phyloP scores from a whole-genome alignment of 64 coral and sea anemone species.

The Exaiptasia diaphana region DNA sequence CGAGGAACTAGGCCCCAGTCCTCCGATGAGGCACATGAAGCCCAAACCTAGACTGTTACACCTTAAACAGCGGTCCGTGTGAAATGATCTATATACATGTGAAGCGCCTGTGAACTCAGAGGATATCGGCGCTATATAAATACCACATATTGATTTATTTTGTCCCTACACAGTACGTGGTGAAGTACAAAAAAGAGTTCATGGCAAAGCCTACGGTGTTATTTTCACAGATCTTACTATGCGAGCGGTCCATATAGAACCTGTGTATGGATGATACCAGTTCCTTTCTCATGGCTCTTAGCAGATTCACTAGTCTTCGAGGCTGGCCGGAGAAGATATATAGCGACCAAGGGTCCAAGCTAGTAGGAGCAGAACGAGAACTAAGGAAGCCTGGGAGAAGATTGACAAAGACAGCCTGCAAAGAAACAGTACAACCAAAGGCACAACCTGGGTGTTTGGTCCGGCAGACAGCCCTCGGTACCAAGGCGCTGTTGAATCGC shows the following conservation, averaged over 20 bases:
- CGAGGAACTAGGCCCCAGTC: no score
- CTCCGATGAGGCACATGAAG: no score
- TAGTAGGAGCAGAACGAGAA: constrained; percentile 45
- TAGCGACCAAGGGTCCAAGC: constrained; percentile 53
- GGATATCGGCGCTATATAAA: no score
- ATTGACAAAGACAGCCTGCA: constrained; percentile 21
- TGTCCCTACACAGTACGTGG: constrained; percentile 25
- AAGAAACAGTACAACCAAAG: constrained; percentile 33
- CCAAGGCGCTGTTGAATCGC: constrained; percentile 73
- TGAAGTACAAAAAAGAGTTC: constrained; percentile 47
- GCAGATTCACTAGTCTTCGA: constrained; percentile 60
- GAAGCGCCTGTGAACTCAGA: no score
- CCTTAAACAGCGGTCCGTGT: no score
- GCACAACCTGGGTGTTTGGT: constrained; percentile 55
- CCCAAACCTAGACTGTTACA: no score
- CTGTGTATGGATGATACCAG: constrained; percentile 37
- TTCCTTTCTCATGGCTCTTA: constrained; percentile 52
- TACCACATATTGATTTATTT: constrained; percentile 27
- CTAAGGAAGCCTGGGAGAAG: constrained; percentile 64
- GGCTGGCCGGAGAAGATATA: constrained; percentile 57
- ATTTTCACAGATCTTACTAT: constrained; percentile 55
- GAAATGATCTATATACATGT: no score
- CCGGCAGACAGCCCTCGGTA: constrained; percentile 73
- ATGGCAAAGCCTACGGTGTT: constrained; percentile 52
- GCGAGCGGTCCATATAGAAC: constrained; percentile 52